Evolutionary conservation across 2,113 vertebrate species (phyloP).

Genomic region (Gasterosteus nipponicus): DNA sequence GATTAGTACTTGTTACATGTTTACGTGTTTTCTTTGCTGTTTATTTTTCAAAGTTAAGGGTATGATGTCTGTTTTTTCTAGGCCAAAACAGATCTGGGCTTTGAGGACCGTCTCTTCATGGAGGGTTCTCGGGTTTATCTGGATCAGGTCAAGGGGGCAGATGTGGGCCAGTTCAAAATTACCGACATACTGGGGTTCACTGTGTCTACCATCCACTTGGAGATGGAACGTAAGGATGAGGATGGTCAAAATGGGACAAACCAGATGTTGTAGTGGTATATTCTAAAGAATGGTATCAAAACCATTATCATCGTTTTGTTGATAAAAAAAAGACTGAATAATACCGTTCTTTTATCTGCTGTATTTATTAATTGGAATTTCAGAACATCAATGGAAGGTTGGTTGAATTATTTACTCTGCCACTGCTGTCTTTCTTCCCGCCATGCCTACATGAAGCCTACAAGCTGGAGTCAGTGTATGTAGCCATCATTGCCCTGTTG

Average conservation of each 20-base stretch:
- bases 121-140: conserved; percentile 72
- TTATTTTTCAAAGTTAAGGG: background rate
- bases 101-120: conserved; percentile 71
- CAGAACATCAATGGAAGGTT: conserved; percentile 37
- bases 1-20: background rate
- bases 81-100: conserved; percentile 48
- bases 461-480: conserved; percentile 74
- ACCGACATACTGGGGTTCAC: conserved; percentile 71
- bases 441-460: conserved; percentile 65
- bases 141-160: conserved; percentile 66
- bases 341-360: conserved; percentile 10
- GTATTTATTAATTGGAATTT: conserved; percentile 23
- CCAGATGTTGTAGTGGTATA: background rate
- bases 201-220: conserved; percentile 72
- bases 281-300: background rate
- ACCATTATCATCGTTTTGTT: background rate
- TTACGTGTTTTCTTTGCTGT: background rate
- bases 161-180: conserved; percentile 72
- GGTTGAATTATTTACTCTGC: conserved; percentile 40
- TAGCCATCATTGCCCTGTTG: conserved; percentile 81
- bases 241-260: background rate
- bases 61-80: conserved; percentile 25
- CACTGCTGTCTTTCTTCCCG: conserved; percentile 27
- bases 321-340: background rate
- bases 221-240: conserved; percentile 66